Conservation (phyloP, 2,888 invertebrate species). For the Acrobasis consociella region DNA sequence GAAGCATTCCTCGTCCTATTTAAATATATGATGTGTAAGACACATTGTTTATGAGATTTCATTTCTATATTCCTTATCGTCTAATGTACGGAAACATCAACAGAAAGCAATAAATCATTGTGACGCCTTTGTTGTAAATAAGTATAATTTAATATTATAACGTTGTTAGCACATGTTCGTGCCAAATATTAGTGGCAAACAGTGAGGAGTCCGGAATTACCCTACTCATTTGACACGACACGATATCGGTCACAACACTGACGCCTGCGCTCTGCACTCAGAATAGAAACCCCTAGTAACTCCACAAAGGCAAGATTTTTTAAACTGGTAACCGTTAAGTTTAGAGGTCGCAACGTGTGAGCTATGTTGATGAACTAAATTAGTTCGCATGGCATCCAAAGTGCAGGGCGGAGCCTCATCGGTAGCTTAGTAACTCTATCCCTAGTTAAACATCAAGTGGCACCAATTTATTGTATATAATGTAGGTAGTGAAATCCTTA, state of each 20-base stretch:
- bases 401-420: conserved; percentile 26
- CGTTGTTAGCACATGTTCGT: conserved; percentile 67
- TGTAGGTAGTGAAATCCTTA: conserved; percentile 65
- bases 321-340: no score
- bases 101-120: conserved; percentile 70
- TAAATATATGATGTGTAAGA: conserved; percentile 58
- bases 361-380: no score
- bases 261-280: conserved; percentile 7
- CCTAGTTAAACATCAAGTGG: conserved; percentile 40
- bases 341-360: no score
- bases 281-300: neutral
- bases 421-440: conserved; percentile 33
- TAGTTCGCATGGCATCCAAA: neutral
- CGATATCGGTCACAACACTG: conserved; percentile 36
- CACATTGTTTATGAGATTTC: conserved; percentile 47
- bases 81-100: conserved; percentile 24
- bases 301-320: no score
- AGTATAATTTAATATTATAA: conserved; percentile 46
- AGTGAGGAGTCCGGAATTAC: conserved; percentile 25
- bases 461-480: conserved; percentile 72
- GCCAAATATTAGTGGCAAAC: conserved; percentile 60
- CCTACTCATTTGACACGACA: conserved; percentile 33
- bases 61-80: conserved; percentile 24
- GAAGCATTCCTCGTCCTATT: conserved; percentile 68
- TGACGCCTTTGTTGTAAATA: conserved; percentile 69